Evolutionary conservation across 2,797 vertebrate species (phyloP).

Genomic region (Hybognathus amarus): DNA sequence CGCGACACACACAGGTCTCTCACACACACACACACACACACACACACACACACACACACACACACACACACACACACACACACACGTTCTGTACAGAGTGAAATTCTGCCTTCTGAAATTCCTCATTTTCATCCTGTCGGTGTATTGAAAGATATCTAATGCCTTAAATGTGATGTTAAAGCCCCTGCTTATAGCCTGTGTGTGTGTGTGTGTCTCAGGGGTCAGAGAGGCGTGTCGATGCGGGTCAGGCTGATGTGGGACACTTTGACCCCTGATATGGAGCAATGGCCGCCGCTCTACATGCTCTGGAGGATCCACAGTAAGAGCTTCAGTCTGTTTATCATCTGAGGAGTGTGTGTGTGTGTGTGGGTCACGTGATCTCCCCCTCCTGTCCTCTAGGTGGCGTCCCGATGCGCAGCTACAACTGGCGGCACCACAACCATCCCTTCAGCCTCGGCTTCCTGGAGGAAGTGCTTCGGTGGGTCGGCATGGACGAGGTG

Average conservation of each 20-base stretch:
- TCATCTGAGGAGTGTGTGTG: neutral
- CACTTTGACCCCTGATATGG: constrained; percentile 83
- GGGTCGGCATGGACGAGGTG: constrained; percentile 89
- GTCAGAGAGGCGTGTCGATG: constrained; percentile 72
- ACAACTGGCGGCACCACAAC: constrained; percentile 78
- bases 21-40: neutral
- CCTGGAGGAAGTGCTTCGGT: constrained; percentile 87
- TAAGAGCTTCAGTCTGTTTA: constrained; percentile 70
- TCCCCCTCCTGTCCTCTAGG: constrained; percentile 66
- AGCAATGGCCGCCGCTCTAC: constrained; percentile 90
- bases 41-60: neutral
- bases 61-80: neutral
- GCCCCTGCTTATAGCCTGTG: neutral
- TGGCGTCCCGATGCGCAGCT: constrained; percentile 73
- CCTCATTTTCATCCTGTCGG: neutral
- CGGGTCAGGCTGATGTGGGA: constrained; percentile 88
- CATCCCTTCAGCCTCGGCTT: constrained; percentile 82
- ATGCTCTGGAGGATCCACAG: constrained; percentile 91
- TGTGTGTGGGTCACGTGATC: neutral
- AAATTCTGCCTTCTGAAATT: too few relatives aligned
- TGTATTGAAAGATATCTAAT: neutral
- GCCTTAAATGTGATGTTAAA: neutral
- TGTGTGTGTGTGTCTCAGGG: constrained; percentile 49
- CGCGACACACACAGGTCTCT: constrained; percentile 73
- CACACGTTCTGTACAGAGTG: neutral